A percentile compares a stretch with the other conserved stretches of the same genome.
phyloP scores from a whole-genome alignment of 2,113 vertebrate genomes.

The Stigmatopora nigra region DNA sequence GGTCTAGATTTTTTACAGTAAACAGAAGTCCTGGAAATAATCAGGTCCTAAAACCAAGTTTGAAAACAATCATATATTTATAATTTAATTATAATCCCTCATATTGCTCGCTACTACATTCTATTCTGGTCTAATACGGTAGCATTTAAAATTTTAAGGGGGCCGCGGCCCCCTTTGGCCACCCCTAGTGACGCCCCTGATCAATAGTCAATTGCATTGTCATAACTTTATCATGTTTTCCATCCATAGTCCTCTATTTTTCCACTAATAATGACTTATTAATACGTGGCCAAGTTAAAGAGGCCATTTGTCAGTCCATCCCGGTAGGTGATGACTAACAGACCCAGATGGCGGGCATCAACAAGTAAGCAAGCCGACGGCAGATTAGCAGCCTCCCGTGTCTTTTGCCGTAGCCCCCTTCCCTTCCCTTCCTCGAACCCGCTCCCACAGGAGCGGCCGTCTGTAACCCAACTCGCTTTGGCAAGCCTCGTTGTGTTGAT shows the following conservation, averaged over 20 bases:
- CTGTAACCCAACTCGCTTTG: slow-evolving; percentile 66
- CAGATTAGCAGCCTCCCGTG: slow-evolving; percentile 62
- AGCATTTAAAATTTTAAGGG: too few species aligned
- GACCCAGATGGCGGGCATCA: slow-evolving; percentile 72
- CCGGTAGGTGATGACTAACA: slow-evolving; percentile 60
- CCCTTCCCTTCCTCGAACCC: slow-evolving; percentile 26
- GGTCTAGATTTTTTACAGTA: too few species aligned
- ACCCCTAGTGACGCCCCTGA: too few species aligned
- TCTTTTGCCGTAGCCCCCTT: slow-evolving; percentile 43
- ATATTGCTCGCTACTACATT: too few species aligned
- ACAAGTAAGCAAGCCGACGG: slow-evolving; percentile 46
- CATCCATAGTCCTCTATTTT: not conserved
- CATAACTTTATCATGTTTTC: not conserved
- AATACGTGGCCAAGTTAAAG: slow-evolving; percentile 39
- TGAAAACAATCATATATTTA: too few species aligned
- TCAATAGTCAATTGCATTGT: not conserved
- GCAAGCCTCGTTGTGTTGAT: slow-evolving; percentile 63
- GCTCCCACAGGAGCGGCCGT: slow-evolving; percentile 55
- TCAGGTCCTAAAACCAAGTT: too few species aligned
- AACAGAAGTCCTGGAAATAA: too few species aligned
- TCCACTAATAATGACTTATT: slow-evolving; percentile 39
- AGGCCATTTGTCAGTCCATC: slow-evolving; percentile 30
- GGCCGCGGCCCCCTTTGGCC: too few species aligned
- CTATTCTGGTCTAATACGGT: too few species aligned
- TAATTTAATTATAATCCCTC: too few species aligned